phyloP scores from a whole-genome alignment of 2,888 invertebrate species.

The Gymnoscelis rufifasciata region DNA sequence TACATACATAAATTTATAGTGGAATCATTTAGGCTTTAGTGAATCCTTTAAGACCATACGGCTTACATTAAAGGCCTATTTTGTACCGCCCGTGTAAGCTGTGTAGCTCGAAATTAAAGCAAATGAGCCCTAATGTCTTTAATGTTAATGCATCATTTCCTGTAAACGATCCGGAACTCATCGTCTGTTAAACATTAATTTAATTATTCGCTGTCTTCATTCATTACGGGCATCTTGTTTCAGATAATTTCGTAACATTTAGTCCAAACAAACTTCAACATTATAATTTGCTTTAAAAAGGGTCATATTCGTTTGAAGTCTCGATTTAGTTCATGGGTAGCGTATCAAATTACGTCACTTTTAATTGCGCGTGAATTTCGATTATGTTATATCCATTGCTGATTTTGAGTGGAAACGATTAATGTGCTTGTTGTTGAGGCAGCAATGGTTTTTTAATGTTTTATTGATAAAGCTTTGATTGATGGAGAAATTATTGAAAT shows the following conservation, averaged over 20 bases:
- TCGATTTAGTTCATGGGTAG: conserved; percentile 31
- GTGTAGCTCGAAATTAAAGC: background rate
- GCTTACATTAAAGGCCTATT: background rate
- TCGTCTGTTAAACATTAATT: conserved; percentile 17
- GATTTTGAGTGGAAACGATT: conserved; percentile 17
- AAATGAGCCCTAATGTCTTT: background rate
- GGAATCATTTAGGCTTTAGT: background rate
- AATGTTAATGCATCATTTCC: background rate
- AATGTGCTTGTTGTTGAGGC: conserved; percentile 19
- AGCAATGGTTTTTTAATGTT: conserved; percentile 16
- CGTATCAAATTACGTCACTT: conserved; percentile 36
- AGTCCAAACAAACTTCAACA: conserved; percentile 11
- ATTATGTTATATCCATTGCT: conserved; percentile 31
- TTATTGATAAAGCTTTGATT: conserved; percentile 10
- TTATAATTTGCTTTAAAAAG: conserved; percentile 17
- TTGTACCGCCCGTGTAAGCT: background rate
- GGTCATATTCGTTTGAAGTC: conserved; percentile 16
- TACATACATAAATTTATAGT: too few relatives aligned
- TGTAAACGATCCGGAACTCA: conserved; percentile 2
- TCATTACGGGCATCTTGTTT: conserved; percentile 30
- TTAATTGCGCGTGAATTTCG: conserved; percentile 23
- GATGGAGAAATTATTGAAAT: conserved; percentile 17
- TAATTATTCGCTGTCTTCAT: conserved; percentile 27
- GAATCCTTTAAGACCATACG: background rate
- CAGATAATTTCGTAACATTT: conserved; percentile 34